Evolutionary conservation across 2,113 vertebrate species (phyloP).

Genomic region (Marcusenius ussheri): DNA sequence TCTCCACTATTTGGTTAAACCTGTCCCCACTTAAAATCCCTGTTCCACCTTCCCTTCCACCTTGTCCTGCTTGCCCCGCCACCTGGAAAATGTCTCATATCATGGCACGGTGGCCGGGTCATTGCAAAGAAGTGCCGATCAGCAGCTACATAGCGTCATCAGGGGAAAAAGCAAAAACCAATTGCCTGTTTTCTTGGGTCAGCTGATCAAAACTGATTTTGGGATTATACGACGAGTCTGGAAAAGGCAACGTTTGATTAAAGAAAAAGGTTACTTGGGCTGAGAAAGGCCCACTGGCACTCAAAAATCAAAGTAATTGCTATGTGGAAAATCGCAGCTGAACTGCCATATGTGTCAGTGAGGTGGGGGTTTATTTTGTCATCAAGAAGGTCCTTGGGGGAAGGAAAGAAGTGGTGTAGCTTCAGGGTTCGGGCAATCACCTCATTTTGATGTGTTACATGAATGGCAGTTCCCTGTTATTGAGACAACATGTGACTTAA

Average conservation of each 20-base stretch:
- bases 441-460: neutral
- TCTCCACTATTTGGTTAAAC: neutral
- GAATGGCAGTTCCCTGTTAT: neutral
- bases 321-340: neutral
- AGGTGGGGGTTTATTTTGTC: neutral
- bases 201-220: neutral
- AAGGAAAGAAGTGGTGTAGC: neutral
- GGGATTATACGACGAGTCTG: neutral
- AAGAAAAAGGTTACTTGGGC: neutral
- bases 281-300: neutral
- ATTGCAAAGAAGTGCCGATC: neutral
- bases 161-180: neutral
- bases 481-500: neutral
- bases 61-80: neutral
- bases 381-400: neutral
- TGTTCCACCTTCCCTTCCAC: neutral
- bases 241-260: neutral
- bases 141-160: neutral
- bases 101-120: neutral
- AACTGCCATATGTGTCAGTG: neutral
- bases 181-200: neutral
- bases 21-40: neutral
- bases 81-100: neutral
- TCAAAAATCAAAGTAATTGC: slow-evolving; percentile 7
- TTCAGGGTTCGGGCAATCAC: neutral